These are phyloP conservation scores for Sciurus carolinensis DNA, from an alignment of 2,797 vertebrate species.

Conservation along the genomic window DNA sequence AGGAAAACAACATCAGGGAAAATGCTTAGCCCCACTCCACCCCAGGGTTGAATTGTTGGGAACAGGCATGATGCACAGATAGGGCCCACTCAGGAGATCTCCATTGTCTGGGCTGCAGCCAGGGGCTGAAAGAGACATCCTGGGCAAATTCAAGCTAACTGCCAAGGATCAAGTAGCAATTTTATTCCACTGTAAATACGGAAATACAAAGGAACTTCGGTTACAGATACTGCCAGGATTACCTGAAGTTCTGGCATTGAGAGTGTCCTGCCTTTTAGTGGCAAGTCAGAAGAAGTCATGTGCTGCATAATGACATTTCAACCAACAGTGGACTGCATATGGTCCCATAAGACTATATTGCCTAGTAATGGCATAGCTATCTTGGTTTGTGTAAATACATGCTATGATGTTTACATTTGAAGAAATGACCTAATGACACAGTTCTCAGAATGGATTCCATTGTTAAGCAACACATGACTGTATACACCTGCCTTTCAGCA, in stretches of 20 bases:
- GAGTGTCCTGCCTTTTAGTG: not conserved
- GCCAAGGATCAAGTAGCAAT: not conserved
- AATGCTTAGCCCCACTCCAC: not conserved
- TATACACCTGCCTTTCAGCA: not conserved
- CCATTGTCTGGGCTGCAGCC: constrained; percentile 48
- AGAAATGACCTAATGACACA: not conserved
- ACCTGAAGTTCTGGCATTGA: constrained; percentile 46
- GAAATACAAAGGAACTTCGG: not conserved
- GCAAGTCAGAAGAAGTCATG: constrained; percentile 28
- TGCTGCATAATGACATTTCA: not conserved
- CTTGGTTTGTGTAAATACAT: not conserved
- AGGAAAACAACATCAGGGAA: constrained; percentile 48
- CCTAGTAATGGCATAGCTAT: not conserved
- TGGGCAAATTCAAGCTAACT: constrained; percentile 33
- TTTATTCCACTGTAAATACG: constrained; percentile 13
- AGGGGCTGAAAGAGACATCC: not conserved
- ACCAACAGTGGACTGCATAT: not conserved
- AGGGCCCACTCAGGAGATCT: not conserved
- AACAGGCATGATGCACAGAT: not conserved
- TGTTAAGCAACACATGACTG: not conserved
- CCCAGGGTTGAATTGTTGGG: not conserved
- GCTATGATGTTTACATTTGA: not conserved
- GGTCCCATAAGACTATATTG: not conserved
- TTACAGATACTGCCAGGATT: constrained; percentile 12
- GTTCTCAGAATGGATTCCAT: not conserved